Conservation (phyloP, 2,113 vertebrate species). For the Equus quagga region DNA sequence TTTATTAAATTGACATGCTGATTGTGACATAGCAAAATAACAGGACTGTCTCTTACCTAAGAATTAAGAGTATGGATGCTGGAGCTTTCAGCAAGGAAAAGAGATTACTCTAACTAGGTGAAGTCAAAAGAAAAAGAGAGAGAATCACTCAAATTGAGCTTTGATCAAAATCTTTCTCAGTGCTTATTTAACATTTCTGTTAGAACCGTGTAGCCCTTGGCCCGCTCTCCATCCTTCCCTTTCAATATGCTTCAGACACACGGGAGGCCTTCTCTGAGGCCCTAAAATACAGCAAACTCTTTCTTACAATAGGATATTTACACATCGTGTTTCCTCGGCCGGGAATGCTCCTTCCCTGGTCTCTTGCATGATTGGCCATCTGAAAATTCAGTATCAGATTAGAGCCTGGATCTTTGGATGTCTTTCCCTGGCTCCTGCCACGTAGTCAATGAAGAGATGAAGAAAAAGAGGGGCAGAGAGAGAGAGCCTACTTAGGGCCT, state of each 20-base stretch:
- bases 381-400: background rate
- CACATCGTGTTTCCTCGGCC: background rate
- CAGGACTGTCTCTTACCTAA: background rate
- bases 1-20: background rate
- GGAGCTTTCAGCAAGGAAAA: background rate
- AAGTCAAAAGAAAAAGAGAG: background rate
- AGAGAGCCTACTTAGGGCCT: background rate
- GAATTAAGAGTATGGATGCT: background rate
- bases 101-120: background rate
- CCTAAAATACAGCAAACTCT: background rate
- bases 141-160: background rate
- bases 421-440: background rate
- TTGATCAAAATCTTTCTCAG: background rate
- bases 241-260: background rate
- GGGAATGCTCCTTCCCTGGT: background rate
- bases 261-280: background rate
- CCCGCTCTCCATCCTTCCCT: background rate
- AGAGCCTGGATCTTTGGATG: background rate
- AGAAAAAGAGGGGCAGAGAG: background rate
- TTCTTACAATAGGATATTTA: background rate
- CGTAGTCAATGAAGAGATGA: background rate
- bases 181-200: background rate
- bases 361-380: background rate
- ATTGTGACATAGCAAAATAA: background rate
- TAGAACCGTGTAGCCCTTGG: background rate